Base-by-base conservation (phyloP, 2,888 invertebrate species). In the Cepaea hortensis region DNA sequence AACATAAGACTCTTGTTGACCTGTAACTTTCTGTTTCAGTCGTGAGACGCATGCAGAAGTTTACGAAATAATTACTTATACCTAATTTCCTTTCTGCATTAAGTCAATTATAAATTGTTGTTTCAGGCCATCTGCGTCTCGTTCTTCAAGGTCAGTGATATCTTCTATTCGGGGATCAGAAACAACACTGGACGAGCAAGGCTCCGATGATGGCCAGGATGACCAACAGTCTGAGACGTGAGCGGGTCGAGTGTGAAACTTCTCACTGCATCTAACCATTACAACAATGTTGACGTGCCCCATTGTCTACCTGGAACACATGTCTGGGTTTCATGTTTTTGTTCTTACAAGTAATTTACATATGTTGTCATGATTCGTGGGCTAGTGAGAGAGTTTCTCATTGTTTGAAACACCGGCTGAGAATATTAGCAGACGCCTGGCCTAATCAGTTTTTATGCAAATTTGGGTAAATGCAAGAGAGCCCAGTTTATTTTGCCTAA, bases 141-240 rank as follows among this genome's bases (percentile, higher is more conserved):
- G 87, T 18, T 84, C 87, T 20, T 84, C 87, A 20, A 80, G 87
- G n/a, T 84, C 87, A 35, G 87, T 87, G 68, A 81, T 87, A 55
- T 85, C 89, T 9, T 84, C 88, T 50, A 61, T 83, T 23, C 83
- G 73, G 50, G 82, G 89, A 48, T 84, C 85, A 18, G 86, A 88
- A 23, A 88, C 87, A 50, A 79, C 87, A 1, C 81, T 89, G 83
- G 89, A 89, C 23, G 89, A 89, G 61, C 87, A 88, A 35, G 88
- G 88, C 9, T 88, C 88, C 0, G 89, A 89, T 18, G 89, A 89
- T 46, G 88, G 88, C 13, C 88, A 89, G 65, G 88, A 88, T 6
- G 89, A 85, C 3, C 83, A 85, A 20, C 84, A 80, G 50, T 80
- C 88, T 3, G 88, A 88, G 79, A 87, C 88, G 35, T 89, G 84